These are phyloP conservation scores for Rhinolophus sinicus DNA, from an alignment of 2,113 vertebrate species.

Conservation along the genomic window DNA sequence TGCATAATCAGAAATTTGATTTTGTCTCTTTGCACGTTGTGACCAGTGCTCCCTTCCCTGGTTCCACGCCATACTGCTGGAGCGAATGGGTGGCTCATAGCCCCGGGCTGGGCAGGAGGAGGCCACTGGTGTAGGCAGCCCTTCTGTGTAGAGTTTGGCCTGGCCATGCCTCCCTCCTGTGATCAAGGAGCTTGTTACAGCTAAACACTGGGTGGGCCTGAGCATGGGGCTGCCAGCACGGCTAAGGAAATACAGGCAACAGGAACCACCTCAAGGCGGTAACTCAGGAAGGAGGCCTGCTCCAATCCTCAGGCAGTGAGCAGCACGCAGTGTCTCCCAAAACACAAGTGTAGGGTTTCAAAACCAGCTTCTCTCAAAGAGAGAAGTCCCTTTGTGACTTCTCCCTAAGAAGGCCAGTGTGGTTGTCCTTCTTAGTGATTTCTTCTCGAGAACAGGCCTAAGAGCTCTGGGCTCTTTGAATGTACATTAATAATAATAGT, in stretches of 20 bases:
- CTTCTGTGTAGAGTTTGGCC: not conserved
- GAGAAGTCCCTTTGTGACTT: too few relatives aligned
- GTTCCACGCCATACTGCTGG: not conserved
- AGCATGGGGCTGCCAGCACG: not conserved
- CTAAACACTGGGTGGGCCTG: not conserved
- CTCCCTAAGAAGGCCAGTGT: too few relatives aligned
- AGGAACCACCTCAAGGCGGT: not conserved
- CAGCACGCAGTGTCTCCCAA: not conserved
- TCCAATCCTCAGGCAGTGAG: fast-evolving
- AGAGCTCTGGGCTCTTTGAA: not conserved
- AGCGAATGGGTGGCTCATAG: not conserved
- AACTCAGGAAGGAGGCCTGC: not conserved
- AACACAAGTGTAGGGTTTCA: not conserved
- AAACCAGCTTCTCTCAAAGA: not conserved
- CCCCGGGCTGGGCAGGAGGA: not conserved
- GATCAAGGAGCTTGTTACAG: not conserved
- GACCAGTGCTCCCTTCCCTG: not conserved
- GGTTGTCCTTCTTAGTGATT: too few relatives aligned
- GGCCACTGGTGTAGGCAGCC: fast-evolving
- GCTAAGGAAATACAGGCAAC: not conserved
- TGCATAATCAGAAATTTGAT: not conserved
- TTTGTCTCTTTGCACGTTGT: not conserved
- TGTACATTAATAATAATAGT: not conserved
- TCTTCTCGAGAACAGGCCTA: not conserved
- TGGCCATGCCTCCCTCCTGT: not conserved